These are phyloP conservation scores for Tangara arthus DNA, from an alignment of 2,797 vertebrate species.

Conservation along the genomic window DNA sequence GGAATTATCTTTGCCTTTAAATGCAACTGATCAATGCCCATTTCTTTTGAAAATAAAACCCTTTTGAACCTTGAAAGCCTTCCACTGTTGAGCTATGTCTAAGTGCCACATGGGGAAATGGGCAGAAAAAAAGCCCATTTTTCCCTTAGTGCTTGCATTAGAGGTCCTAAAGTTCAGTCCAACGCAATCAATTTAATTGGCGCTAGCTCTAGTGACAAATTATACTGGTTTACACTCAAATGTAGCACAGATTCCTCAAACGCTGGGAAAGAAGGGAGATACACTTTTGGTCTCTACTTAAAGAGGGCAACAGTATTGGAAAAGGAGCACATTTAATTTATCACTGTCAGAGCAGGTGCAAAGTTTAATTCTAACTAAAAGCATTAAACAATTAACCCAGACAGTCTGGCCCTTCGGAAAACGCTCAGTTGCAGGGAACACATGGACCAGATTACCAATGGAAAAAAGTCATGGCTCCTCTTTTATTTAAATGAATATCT, in stretches of 20 bases:
- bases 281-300: conserved; percentile 84
- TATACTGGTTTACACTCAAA: conserved; percentile 89
- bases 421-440: conserved; percentile 80
- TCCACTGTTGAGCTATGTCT: conserved; percentile 87
- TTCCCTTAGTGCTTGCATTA: conserved; percentile 83
- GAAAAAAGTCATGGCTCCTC: conserved; percentile 63
- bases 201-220: conserved; percentile 89
- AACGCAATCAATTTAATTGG: conserved; percentile 85
- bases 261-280: conserved; percentile 80
- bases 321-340: conserved; percentile 84
- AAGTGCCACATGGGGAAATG: conserved; percentile 89
- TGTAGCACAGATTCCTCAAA: conserved; percentile 80
- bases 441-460: conserved; percentile 79
- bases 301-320: conserved; percentile 89
- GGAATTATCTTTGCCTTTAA: conserved; percentile 87
- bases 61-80: conserved; percentile 92
- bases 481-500: conserved; percentile 69
- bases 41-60: conserved; percentile 92
- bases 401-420: conserved; percentile 81
- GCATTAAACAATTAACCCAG: conserved; percentile 89
- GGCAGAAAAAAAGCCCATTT: conserved; percentile 87
- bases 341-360: conserved; percentile 85
- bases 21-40: conserved; percentile 87
- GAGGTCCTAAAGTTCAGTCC: conserved; percentile 82
- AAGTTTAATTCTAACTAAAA: conserved; percentile 90